These are phyloP conservation scores for Triplophysa yarkandensis DNA, from an alignment of 2,797 vertebrate genomes.

Conservation along the genomic window DNA sequence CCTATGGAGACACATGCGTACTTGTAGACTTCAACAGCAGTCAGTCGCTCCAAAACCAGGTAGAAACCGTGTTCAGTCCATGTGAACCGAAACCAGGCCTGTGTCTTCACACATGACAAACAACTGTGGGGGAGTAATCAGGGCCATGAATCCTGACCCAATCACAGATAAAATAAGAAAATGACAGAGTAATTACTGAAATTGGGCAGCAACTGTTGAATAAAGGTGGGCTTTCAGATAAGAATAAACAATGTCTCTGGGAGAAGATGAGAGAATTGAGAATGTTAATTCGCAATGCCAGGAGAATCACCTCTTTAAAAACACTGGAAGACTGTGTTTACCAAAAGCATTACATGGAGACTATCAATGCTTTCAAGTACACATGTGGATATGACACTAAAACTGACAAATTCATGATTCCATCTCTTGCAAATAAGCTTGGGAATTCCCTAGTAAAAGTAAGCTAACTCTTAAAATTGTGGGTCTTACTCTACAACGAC, in stretches of 20 bases:
- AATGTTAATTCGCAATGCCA: conserved; percentile 38
- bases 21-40: conserved; percentile 31
- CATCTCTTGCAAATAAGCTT: conserved; percentile 47
- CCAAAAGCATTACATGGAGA: conserved; percentile 50
- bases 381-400: conserved; percentile 45
- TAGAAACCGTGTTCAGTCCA: conserved; percentile 30
- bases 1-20: too few relatives aligned
- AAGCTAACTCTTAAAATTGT: too few relatives aligned
- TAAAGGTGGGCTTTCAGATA: conserved; percentile 7
- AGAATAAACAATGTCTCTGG: conserved; percentile 21
- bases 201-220: conserved; percentile 15
- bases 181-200: conserved; percentile 2
- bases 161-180: conserved; percentile 1
- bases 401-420: conserved; percentile 46
- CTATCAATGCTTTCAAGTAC: conserved; percentile 44
- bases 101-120: conserved; percentile 27
- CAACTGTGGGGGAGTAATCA: conserved; percentile 10
- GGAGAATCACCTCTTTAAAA: too few relatives aligned
- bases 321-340: conserved; percentile 47
- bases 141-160: conserved; percentile 23
- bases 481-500: too few relatives aligned
- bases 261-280: conserved; percentile 43
- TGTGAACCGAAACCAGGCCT: conserved; percentile 23
- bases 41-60: conserved; percentile 14
- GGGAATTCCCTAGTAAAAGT: too few relatives aligned